These are phyloP conservation scores for Paratilapia polleni DNA, from an alignment of 2,113 vertebrate species.

Conservation along the genomic window DNA sequence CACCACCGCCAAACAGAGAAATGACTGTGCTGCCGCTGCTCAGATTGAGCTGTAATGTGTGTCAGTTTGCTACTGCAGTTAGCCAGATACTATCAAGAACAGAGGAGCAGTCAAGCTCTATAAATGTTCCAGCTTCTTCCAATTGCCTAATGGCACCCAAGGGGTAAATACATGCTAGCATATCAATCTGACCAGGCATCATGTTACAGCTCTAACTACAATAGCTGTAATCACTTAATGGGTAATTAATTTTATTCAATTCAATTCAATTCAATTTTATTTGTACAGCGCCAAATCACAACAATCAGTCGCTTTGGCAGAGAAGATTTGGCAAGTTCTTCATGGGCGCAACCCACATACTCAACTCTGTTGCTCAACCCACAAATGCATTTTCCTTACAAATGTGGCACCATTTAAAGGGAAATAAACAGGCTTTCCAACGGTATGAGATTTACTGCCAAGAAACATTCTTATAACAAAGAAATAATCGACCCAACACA, in stretches of 20 bases:
- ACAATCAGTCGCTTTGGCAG: too few relatives aligned
- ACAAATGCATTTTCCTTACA: too few relatives aligned
- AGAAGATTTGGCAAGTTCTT: too few relatives aligned
- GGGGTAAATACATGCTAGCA: not conserved
- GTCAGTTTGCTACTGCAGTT: not conserved
- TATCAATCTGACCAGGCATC: not conserved
- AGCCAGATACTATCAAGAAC: slow-evolving; percentile 17
- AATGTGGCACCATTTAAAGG: too few relatives aligned
- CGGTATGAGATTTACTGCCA: too few relatives aligned
- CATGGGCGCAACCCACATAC: too few relatives aligned
- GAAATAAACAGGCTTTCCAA: too few relatives aligned
- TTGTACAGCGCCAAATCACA: too few relatives aligned
- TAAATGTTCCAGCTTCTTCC: not conserved
- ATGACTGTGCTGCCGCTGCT: not conserved
- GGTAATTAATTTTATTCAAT: not conserved
- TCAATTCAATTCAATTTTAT: too few relatives aligned
- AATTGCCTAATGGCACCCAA: not conserved
- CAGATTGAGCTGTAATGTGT: slow-evolving; percentile 17
- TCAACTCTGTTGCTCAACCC: too few relatives aligned
- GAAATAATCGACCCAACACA: too few relatives aligned
- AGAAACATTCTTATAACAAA: too few relatives aligned
- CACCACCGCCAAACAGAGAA: not conserved
- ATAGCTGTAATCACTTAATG: not conserved
- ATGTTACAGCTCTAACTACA: not conserved
- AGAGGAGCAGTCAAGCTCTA: not conserved